Conservation (phyloP, 2,797 vertebrate genomes). For the Darevskia mixta region DNA sequence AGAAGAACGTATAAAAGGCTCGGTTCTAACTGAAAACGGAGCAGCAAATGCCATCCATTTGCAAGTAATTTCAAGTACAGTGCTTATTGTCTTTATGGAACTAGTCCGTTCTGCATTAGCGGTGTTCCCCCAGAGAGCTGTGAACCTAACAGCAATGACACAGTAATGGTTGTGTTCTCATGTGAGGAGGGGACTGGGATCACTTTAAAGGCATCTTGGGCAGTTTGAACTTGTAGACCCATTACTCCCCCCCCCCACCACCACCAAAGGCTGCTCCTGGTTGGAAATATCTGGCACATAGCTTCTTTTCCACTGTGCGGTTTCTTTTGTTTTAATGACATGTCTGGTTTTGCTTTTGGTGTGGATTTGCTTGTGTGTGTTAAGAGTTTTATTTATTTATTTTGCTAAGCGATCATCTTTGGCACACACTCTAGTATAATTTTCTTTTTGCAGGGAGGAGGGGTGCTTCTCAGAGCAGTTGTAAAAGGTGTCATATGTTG, state of each 20-base stretch:
- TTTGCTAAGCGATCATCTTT: not conserved
- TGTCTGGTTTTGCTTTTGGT: slow-evolving; percentile 8
- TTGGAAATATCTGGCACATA: slow-evolving; percentile 55
- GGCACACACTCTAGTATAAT: not conserved
- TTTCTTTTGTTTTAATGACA: not conserved
- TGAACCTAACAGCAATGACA: slow-evolving; percentile 67
- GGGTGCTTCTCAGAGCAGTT: not conserved
- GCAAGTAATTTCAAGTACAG: slow-evolving; percentile 62
- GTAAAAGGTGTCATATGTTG: not conserved
- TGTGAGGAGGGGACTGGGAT: slow-evolving; percentile 58
- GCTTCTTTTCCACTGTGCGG: slow-evolving; percentile 29
- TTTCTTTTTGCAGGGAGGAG: not conserved
- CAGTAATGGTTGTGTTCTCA: slow-evolving; percentile 69
- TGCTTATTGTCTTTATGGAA: slow-evolving; percentile 62
- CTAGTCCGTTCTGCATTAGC: slow-evolving; percentile 62
- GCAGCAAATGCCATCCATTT: slow-evolving; percentile 60
- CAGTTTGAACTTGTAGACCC: slow-evolving; percentile 66
- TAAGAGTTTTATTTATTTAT: not conserved
- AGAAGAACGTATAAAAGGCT: slow-evolving; percentile 68
- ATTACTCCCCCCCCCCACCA: slow-evolving; percentile 37
- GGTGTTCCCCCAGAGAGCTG: slow-evolving; percentile 60
- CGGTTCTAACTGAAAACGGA: slow-evolving; percentile 64
- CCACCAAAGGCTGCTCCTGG: slow-evolving; percentile 57
- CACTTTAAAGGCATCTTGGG: slow-evolving; percentile 67
- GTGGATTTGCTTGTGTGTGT: not conserved